Base-by-base conservation (phyloP, 2,888 invertebrate species). In the Deladenus siricidicola region DNA sequence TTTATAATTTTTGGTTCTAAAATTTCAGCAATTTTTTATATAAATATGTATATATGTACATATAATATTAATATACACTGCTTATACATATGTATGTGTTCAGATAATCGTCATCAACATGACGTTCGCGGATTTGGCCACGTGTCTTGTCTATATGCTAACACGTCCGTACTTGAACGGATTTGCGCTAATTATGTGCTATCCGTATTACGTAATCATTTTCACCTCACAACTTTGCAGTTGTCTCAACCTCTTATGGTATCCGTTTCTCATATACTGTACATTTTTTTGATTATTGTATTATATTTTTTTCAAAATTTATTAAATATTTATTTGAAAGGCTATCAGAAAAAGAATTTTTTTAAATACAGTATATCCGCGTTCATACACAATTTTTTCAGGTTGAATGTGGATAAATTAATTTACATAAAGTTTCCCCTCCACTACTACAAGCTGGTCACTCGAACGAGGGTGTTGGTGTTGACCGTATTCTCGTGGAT, bases 31-130 rank as follows among this genome's bases (percentile, higher is more conserved):
- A n/a, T n/a, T n/a, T n/a, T n/a, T n/a, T n/a, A n/a, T n/a, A n/a
- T n/a, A n/a, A n/a, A n/a, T n/a, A n/a, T n/a, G 10, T 8, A n/a
- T 26, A 30, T 21, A 4, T 53, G 23, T 55, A 14, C 3, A 10
- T 2, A 6, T 52, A 4, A 17, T 24, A 19, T 17, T 23, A 34
- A 28, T 6, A 23, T 24, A 10, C 8, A 10, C 30, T 47, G n/a
- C n/a, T n/a, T n/a, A n/a, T n/a, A n/a, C n/a, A n/a, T n/a, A n/a
- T n/a, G n/a, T n/a, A n/a, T n/a, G n/a, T 24, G 57, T 69, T 29
- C 47, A 75, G 76, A 74, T 77, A 30, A 70, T 77, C 56, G 76
- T 77, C 4, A 76, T 77, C 39, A 76, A 78, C 69, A 77, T 77
- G 77, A 76, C 77, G n/a, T 63, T 72, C 17, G 74, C 77, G 3